Evolutionary conservation across 2,113 vertebrate genomes (phyloP), one percentile per base, ranked within the genome.

Genomic region (Pterophyllum scalare): DNA sequence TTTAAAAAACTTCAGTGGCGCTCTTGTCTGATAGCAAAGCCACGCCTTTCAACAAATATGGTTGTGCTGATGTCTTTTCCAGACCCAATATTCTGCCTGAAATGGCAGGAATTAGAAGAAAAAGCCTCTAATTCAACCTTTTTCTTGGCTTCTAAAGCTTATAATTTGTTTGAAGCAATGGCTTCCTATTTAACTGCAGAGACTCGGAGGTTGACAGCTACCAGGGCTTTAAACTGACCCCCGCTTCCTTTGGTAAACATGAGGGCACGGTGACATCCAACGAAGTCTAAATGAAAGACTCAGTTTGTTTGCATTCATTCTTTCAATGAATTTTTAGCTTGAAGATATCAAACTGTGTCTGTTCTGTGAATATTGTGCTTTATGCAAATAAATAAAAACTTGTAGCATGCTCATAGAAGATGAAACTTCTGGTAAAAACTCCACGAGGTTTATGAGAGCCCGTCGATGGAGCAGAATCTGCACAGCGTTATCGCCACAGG

Each of bases 81-180:
- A 86, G 81, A 84, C 43, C 57, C 59, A 77, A 87, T 74, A 85
- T 35, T 62, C 26, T 49, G 26, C 75, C 58, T 82, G 28, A 74
- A 80, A 78, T 58, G 49, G 22, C 24, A 83, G 26, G 46, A 62
- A 28, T 52, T 80, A 33, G 65, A 80, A 58, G 38, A 70, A 74
- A 59, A 35, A 20, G 31, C 61, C 54, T 78, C 22, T 59, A 82
- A 80, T 86, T 88, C 35, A 84, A 82, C 33, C 20, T 17, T 59
- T 38, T 61, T 82, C 75, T 78, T 82, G 86, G 86, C 57, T 84
- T 82, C 75, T 77, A 59, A 62, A 61, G 62, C 78, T 84, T 80
- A 49, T 86, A 78, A 84, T 89, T 88, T 74, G 80, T 75, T 59
- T 72, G 60, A 83, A 65, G 76, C 43, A 80, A 54, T 70, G 64